phyloP scores from a whole-genome alignment of 1,140 invertebrate species.

The Reticulitermes speratus region DNA sequence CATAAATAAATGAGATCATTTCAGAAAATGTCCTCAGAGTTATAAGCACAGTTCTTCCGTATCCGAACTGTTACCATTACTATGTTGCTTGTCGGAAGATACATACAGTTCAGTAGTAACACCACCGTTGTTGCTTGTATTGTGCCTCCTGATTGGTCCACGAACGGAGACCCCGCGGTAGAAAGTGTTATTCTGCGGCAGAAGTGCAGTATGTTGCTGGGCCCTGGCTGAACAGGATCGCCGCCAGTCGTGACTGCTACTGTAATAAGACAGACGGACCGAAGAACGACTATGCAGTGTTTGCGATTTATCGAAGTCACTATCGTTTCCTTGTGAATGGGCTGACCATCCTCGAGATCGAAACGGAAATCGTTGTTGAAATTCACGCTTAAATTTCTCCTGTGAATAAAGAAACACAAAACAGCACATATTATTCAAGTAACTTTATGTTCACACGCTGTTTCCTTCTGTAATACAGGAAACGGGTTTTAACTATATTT shows the following conservation, averaged over 20 bases:
- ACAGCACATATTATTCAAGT: not conserved
- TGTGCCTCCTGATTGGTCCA: not conserved
- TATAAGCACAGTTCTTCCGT: not conserved
- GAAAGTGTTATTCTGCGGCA: not conserved
- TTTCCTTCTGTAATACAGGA: not conserved
- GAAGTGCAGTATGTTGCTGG: not conserved
- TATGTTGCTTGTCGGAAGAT: not conserved
- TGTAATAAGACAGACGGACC: not conserved
- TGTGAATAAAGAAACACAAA: not conserved
- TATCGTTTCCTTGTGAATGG: not conserved
- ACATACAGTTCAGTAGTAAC: not conserved
- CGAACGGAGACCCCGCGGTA: not conserved
- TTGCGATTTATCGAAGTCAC: not conserved
- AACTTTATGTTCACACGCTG: not conserved
- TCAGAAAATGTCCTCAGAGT: no score
- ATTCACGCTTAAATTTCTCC: conserved; percentile 25
- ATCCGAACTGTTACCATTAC: not conserved
- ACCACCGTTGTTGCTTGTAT: not conserved
- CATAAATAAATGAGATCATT: no score
- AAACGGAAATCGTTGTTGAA: not conserved
- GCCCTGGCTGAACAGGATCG: not conserved
- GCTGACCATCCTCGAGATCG: not conserved
- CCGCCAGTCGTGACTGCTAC: not conserved
- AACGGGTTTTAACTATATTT: not conserved
- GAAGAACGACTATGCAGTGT: not conserved